Conservation (phyloP, 1,140 invertebrate species). For the Pogonus chalceus region DNA sequence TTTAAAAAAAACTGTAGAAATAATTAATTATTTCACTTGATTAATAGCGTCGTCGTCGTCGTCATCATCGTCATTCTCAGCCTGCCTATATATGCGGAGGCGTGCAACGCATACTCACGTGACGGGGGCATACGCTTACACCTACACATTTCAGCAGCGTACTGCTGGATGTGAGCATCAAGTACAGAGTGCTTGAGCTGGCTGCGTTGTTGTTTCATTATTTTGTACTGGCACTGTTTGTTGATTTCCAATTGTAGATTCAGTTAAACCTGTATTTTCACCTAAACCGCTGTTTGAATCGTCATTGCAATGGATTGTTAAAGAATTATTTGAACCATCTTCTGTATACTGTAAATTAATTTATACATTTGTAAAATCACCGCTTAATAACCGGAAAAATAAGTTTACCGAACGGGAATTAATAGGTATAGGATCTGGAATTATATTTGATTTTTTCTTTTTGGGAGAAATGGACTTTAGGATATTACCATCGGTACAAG, state of each 20-base stretch:
- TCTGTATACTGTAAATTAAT: slow-evolving; percentile 26
- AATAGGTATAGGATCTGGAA: no score
- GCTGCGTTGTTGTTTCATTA: background rate
- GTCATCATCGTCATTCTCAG: no score
- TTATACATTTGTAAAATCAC: no score
- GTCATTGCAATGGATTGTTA: slow-evolving; percentile 25
- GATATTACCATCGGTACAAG: no score
- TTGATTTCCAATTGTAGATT: no score
- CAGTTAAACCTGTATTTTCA: background rate
- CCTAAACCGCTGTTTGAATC: slow-evolving; percentile 25
- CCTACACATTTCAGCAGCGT: background rate
- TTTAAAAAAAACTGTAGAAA: no score
- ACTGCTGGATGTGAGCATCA: slow-evolving; percentile 14
- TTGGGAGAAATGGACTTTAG: no score
- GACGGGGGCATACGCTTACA: background rate
- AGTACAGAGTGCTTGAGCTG: slow-evolving; percentile 21
- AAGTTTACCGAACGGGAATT: no score
- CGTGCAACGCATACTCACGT: background rate
- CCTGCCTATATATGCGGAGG: background rate
- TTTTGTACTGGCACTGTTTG: background rate
- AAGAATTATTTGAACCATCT: slow-evolving; percentile 31
- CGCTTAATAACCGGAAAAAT: no score
- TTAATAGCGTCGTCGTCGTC: no score
- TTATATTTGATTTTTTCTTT: no score
- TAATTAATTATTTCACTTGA: no score